A percentile compares a stretch with the other conserved stretches of the same genome.
Evolutionary conservation across 2,888 invertebrate genomes (phyloP).

Genomic region (Arenicola marina): DNA sequence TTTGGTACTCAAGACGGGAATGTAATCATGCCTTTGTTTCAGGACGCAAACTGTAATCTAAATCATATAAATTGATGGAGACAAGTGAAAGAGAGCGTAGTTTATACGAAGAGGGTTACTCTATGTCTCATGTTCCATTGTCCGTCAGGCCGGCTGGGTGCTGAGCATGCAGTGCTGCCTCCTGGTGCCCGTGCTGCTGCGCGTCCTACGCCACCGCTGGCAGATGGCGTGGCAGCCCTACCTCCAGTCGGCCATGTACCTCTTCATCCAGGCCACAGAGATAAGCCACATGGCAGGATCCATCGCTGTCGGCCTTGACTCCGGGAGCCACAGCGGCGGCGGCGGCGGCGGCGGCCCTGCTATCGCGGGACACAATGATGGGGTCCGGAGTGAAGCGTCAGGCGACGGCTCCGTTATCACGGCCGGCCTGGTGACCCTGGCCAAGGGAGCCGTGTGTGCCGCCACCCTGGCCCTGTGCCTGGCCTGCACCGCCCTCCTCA

Average conservation of each 20-base stretch:
- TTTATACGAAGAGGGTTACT: too few species aligned
- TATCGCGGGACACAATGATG: background rate
- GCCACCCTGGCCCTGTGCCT: background rate
- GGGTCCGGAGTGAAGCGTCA: background rate
- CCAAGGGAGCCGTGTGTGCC: background rate
- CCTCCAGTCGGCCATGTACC: constrained; percentile 12
- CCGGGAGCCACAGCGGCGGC: background rate
- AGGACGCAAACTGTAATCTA: too few species aligned
- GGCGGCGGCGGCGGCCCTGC: background rate
- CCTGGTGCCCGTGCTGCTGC: constrained; percentile 9
- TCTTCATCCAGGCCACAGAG: constrained; percentile 15
- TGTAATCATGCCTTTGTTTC: too few species aligned
- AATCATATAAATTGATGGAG: too few species aligned
- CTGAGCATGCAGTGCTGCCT: constrained; percentile 9
- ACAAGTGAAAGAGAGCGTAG: too few species aligned
- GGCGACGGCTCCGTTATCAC: background rate
- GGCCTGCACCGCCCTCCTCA: background rate
- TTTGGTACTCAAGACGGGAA: too few species aligned
- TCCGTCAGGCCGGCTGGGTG: constrained; percentile 13
- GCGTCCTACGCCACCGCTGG: background rate
- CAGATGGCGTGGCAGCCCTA: constrained; percentile 12
- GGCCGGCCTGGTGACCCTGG: background rate
- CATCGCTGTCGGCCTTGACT: background rate
- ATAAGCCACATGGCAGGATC: background rate
- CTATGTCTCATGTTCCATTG: too few species aligned